Percentiles rank a stretch among this genome's conserved stretches.
phyloP scores from a whole-genome alignment of 2,888 invertebrate species.

The Callyntrura guangdongensis region DNA sequence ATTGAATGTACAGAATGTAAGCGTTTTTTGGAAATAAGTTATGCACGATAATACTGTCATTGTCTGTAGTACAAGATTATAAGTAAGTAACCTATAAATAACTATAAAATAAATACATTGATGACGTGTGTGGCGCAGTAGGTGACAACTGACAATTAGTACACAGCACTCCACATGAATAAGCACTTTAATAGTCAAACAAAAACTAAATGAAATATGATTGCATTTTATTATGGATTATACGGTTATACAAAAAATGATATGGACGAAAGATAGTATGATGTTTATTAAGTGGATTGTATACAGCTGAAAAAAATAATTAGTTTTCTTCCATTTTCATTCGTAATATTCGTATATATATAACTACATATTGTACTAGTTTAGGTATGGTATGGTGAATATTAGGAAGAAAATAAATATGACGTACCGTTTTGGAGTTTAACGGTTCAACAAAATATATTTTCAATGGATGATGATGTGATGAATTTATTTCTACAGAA shows the following conservation, averaged over 20 bases:
- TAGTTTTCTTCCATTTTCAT: conserved; percentile 51
- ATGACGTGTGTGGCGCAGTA: not conserved
- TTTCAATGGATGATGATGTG: too few relatives aligned
- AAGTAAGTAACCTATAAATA: not conserved
- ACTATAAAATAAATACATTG: not conserved
- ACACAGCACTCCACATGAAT: not conserved
- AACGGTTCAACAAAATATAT: too few relatives aligned
- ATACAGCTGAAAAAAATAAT: not conserved
- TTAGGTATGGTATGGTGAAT: not conserved
- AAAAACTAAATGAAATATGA: conserved; percentile 2
- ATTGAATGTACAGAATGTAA: not conserved
- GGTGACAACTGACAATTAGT: too few relatives aligned
- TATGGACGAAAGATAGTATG: not conserved
- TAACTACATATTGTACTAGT: conserved; percentile 12
- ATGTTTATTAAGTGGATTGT: not conserved
- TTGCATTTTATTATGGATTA: conserved; percentile 7
- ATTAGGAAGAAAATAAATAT: conserved; percentile 28
- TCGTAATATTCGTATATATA: conserved; percentile 14
- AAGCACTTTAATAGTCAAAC: conserved; percentile 4
- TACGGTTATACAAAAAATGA: not conserved
- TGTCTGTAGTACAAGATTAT: conserved; percentile 4
- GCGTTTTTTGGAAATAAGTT: not conserved
- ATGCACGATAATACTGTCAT: not conserved
- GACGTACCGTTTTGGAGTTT: not conserved
- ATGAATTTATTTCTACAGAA: too few relatives aligned